Percentiles rank a stretch among this genome's conserved stretches.
phyloP scores from a whole-genome alignment of 35 echinoderm and acorn worm species.

The Acanthaster planci region DNA sequence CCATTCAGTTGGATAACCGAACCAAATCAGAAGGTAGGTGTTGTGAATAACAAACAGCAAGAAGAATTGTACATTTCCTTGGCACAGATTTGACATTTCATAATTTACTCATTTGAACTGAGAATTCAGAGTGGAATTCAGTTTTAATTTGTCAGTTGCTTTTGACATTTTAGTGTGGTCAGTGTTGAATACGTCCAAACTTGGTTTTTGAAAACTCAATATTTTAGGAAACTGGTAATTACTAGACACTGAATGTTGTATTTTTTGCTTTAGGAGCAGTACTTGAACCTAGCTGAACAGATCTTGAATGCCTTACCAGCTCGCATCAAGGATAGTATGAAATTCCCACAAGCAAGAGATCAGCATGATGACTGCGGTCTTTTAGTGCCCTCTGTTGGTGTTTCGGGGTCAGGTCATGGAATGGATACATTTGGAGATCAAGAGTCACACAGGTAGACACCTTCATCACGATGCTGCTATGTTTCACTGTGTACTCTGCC shows the following conservation, averaged over 20 bases:
- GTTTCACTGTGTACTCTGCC: too few species aligned
- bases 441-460: slow-evolving; percentile 24
- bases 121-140: too few species aligned
- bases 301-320: slow-evolving; percentile 94
- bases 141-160: too few species aligned
- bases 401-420: slow-evolving; percentile 20
- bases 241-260: neutral
- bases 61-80: too few species aligned
- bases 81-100: too few species aligned
- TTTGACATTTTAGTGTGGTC: neutral
- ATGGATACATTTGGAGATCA: slow-evolving; percentile 29
- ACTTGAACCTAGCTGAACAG: slow-evolving; percentile 88
- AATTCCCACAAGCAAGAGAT: slow-evolving; percentile 23
- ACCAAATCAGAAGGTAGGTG: neutral
- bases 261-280: slow-evolving; percentile 75
- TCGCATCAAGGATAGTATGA: slow-evolving; percentile 71
- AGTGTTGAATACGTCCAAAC: neutral
- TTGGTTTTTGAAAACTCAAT: neutral
- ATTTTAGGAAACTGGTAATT: neutral
- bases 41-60: too few species aligned
- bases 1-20: slow-evolving; percentile 8
- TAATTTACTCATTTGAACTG: too few species aligned
- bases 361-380: slow-evolving; percentile 21
- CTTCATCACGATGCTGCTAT: too few species aligned
- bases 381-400: neutral